phyloP scores from a whole-genome alignment of 1,140 invertebrate species.

The Cotesia glomerata region DNA sequence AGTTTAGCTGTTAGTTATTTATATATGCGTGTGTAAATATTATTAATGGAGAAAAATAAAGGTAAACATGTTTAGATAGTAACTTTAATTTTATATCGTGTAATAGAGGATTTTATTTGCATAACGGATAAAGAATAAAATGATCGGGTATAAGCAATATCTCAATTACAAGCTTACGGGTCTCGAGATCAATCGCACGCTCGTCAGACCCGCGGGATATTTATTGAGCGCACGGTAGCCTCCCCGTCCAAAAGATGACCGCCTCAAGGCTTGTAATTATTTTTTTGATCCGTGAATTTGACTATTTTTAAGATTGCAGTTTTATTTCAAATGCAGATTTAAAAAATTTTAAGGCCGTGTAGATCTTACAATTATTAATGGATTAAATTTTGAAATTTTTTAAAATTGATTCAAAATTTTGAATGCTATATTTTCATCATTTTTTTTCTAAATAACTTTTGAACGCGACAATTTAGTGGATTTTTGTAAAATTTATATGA shows the following conservation, averaged over 20 bases:
- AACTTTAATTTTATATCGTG: conserved; percentile 34
- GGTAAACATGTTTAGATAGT: neutral
- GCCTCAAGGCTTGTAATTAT: neutral
- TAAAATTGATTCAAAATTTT: no score
- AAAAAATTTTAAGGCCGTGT: no score
- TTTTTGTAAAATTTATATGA: no score
- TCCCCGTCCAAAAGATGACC: neutral
- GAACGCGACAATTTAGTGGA: no score
- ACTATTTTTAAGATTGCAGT: no score
- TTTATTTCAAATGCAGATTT: no score
- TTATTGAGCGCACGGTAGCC: conserved; percentile 45
- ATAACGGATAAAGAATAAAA: conserved; percentile 48
- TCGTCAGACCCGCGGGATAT: conserved; percentile 47
- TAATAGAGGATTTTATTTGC: conserved; percentile 56
- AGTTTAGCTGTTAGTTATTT: no score
- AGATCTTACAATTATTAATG: no score
- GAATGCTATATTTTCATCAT: no score
- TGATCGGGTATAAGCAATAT: conserved; percentile 44
- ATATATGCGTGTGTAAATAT: no score
- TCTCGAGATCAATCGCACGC: conserved; percentile 43
- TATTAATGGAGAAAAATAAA: neutral
- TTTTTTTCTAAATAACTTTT: no score
- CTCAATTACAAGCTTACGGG: conserved; percentile 49
- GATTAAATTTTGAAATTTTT: no score
- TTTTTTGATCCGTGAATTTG: neutral